Percentiles rank a stretch among this genome's conserved stretches.
phyloP scores from a whole-genome alignment of 2,113 vertebrate species.

The Urocolius indicus region DNA sequence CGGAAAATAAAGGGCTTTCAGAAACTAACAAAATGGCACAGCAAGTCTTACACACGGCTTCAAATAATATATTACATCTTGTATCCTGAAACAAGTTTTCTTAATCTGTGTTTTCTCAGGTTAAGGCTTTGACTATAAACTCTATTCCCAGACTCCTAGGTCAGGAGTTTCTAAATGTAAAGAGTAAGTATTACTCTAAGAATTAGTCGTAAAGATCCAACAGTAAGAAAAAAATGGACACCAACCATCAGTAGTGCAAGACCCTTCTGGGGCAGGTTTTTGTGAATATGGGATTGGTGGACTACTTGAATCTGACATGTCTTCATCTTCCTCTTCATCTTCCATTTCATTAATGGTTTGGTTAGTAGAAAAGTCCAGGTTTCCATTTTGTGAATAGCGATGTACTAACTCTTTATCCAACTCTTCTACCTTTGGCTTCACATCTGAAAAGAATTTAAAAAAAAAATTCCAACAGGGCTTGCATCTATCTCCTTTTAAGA shows the following conservation, averaged over 20 bases:
- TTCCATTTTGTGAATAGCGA: constrained; percentile 82
- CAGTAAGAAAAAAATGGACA: background rate
- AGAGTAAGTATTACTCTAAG: background rate
- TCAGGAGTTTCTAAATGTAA: background rate
- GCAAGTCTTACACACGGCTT: background rate
- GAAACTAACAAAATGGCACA: background rate
- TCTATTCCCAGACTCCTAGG: background rate
- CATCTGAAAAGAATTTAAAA: constrained; percentile 76
- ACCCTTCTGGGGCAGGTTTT: constrained; percentile 91
- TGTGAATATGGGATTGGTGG: constrained; percentile 94
- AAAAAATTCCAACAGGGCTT: background rate
- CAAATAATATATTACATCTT: background rate
- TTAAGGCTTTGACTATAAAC: background rate
- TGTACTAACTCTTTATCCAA: constrained; percentile 84
- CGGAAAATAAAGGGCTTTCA: background rate
- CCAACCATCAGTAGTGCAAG: constrained; percentile 94
- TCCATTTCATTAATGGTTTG: constrained; percentile 85
- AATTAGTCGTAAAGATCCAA: background rate
- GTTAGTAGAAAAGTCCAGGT: constrained; percentile 81
- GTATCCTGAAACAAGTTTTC: background rate
- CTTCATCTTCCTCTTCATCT: constrained; percentile 93
- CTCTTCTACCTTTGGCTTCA: constrained; percentile 89
- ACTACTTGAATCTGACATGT: constrained; percentile 93
- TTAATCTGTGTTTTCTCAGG: background rate
- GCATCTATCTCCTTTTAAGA: background rate